phyloP scores from a whole-genome alignment of 2,888 invertebrate species.

The Fissipunctia ypsillon region DNA sequence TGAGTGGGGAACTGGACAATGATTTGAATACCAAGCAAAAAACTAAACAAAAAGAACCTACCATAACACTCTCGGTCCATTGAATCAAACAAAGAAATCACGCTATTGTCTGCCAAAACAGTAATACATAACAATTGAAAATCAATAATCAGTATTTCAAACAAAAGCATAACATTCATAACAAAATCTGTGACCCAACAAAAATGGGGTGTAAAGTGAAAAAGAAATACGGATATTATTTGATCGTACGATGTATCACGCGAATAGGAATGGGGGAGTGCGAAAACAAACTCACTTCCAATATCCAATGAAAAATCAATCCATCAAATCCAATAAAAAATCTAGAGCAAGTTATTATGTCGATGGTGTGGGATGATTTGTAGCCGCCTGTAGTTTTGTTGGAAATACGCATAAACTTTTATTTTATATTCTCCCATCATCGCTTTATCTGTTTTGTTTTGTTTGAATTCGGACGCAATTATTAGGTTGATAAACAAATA shows the following conservation, averaged over 20 bases:
- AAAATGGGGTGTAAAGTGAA: constrained; percentile 73
- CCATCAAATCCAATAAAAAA: constrained; percentile 79
- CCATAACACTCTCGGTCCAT: constrained; percentile 5
- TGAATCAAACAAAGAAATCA: constrained; percentile 29
- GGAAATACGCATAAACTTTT: constrained; percentile 45
- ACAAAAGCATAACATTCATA: constrained; percentile 62
- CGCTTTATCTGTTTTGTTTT: constrained; percentile 41
- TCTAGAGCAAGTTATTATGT: constrained; percentile 73
- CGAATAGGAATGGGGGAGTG: constrained; percentile 67
- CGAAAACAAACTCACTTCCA: constrained; percentile 75
- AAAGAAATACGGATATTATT: constrained; percentile 77
- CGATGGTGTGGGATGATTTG: constrained; percentile 62
- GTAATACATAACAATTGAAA: constrained; percentile 42
- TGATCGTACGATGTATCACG: constrained; percentile 76
- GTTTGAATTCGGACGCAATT: constrained; percentile 32
- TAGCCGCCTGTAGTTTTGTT: constrained; percentile 52
- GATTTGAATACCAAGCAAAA: background rate
- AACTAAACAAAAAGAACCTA: constrained; percentile 3
- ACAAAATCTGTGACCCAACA: constrained; percentile 66
- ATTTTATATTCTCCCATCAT: constrained; percentile 38
- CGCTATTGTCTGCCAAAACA: constrained; percentile 24
- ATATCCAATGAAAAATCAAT: constrained; percentile 81
- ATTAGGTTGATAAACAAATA: constrained; percentile 47
- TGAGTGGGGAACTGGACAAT: too few relatives aligned
- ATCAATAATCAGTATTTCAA: constrained; percentile 64